Conservation (phyloP, 2,888 invertebrate genomes). For the Andrena trimmerana region DNA sequence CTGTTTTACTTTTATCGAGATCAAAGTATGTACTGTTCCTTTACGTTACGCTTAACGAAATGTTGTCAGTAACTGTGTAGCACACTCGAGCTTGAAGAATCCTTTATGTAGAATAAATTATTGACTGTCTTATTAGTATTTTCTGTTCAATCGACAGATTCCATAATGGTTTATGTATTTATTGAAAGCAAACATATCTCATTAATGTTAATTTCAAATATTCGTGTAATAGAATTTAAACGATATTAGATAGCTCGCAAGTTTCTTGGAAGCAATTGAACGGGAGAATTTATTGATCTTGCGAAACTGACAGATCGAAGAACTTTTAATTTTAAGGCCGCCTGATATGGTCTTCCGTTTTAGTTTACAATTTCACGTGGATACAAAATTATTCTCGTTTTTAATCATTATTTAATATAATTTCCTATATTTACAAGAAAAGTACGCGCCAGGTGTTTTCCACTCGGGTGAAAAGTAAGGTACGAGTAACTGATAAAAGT, state of each 20-base stretch:
- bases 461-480: conserved; percentile 18
- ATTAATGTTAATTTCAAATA: conserved; percentile 47
- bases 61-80: conserved; percentile 20
- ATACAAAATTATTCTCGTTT: conserved; percentile 36
- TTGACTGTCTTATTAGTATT: not conserved
- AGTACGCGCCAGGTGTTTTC: not conserved
- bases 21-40: not conserved
- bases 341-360: conserved; percentile 59
- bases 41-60: conserved; percentile 17
- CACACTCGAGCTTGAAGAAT: conserved; percentile 16
- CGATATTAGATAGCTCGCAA: not conserved
- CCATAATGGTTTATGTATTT: conserved; percentile 30
- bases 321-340: conserved; percentile 29
- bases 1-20: conserved; percentile 21
- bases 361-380: conserved; percentile 16
- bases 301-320: conserved; percentile 26
- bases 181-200: conserved; percentile 43
- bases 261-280: conserved; percentile 1
- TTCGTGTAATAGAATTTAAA: conserved; percentile 3
- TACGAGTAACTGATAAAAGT: conserved; percentile 12
- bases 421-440: conserved; percentile 34
- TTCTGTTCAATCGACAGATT: conserved; percentile 10
- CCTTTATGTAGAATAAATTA: not conserved
- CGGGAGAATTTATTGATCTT: not conserved
- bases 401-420: conserved; percentile 34